Percentiles rank a stretch among this genome's conserved stretches.
Evolutionary conservation across 2,113 vertebrate species (phyloP).

Genomic region (Rhinoderma darwinii): DNA sequence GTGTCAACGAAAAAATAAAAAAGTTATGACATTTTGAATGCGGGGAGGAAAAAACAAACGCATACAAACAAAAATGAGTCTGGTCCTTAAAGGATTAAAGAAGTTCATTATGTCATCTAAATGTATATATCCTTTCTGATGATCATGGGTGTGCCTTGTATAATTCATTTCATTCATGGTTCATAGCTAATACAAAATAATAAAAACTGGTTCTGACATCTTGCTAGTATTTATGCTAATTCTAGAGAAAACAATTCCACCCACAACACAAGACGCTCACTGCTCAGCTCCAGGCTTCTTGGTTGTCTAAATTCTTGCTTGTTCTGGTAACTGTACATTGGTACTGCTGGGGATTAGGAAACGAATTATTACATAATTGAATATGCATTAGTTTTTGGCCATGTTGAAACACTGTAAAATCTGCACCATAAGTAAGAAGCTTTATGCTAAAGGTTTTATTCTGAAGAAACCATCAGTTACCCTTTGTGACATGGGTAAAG

Average conservation of each 20-base stretch:
- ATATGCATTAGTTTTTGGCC: background rate
- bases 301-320: background rate
- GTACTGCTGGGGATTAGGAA: background rate
- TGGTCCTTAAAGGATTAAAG: too few species aligned
- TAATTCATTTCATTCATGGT: background rate
- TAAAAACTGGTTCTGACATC: background rate
- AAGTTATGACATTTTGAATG: too few species aligned
- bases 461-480: background rate
- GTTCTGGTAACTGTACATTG: background rate
- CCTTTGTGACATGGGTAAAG: background rate
- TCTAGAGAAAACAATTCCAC: background rate
- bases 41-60: too few species aligned
- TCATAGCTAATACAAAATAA: background rate
- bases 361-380: background rate
- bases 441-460: background rate
- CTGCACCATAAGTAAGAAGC: background rate
- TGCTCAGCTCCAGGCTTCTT: background rate
- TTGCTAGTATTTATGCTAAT: background rate
- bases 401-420: background rate
- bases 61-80: too few species aligned
- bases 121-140: background rate
- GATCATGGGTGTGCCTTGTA: background rate
- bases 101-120: background rate
- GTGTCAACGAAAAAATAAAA: too few species aligned
- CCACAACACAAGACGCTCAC: background rate